Percentiles rank a stretch among this genome's conserved stretches.
phyloP scores from a whole-genome alignment of 2,888 invertebrate genomes.

The Tetragnatha montana region DNA sequence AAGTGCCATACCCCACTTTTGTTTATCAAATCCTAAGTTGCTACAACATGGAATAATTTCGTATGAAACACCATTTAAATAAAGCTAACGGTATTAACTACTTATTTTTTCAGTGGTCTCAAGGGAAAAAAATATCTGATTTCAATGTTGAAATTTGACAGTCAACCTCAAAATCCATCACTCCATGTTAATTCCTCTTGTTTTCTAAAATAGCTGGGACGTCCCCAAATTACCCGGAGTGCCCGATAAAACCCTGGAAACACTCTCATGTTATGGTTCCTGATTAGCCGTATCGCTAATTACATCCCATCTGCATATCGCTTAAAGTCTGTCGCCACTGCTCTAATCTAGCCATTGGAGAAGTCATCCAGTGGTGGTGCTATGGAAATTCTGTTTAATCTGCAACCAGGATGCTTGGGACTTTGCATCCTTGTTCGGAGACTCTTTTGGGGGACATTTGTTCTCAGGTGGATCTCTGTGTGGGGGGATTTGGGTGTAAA shows the following conservation, averaged over 20 bases:
- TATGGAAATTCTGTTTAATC: not conserved
- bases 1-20: too few species aligned
- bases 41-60: too few species aligned
- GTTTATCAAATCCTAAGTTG: too few species aligned
- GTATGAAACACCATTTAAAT: too few species aligned
- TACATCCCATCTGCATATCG: slow-evolving; percentile 18
- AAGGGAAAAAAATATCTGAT: too few species aligned
- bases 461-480: not conserved
- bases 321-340: slow-evolving; percentile 30
- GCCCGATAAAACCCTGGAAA: slow-evolving; percentile 8
- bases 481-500: too few species aligned
- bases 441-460: not conserved
- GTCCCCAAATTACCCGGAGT: not conserved
- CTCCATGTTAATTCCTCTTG: too few species aligned
- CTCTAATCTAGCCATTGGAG: slow-evolving; percentile 31
- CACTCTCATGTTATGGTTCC: slow-evolving; percentile 18
- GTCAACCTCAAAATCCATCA: too few species aligned
- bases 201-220: too few species aligned
- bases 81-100: too few species aligned
- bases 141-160: too few species aligned
- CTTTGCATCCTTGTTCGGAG: not conserved
- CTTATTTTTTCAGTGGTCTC: too few species aligned
- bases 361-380: slow-evolving; percentile 25
- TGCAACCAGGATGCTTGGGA: slow-evolving; percentile 7
- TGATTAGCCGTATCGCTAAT: slow-evolving; percentile 44